Conservation (phyloP, 2,797 vertebrate species). For the Potorous gilbertii region DNA sequence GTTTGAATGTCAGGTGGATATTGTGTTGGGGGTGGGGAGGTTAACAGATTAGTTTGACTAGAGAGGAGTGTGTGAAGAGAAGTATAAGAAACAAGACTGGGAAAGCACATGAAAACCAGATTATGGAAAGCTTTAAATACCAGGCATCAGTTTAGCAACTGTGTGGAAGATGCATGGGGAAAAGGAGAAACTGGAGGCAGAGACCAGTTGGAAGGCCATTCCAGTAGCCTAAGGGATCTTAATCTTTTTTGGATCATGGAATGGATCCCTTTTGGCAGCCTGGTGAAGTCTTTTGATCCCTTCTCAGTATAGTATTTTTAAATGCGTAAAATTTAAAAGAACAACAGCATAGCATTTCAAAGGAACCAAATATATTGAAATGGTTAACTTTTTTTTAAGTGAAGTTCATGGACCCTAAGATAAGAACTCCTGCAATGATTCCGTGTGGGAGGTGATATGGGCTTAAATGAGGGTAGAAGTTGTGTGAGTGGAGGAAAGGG, state of each 20-base stretch:
- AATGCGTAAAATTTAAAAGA: neutral
- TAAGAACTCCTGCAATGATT: neutral
- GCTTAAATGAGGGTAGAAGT: neutral
- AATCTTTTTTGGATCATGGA: neutral
- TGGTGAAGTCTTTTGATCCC: neutral
- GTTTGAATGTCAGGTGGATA: neutral
- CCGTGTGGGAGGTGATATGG: neutral
- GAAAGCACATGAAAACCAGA: neutral
- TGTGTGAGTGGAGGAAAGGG: neutral
- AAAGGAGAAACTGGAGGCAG: neutral
- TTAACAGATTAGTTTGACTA: neutral
- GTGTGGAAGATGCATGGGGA: neutral
- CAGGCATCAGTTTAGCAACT: neutral
- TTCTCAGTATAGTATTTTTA: neutral
- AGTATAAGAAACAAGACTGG: neutral
- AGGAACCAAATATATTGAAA: neutral
- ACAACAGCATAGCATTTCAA: neutral
- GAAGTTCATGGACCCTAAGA: neutral
- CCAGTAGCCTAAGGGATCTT: neutral
- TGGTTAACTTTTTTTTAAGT: neutral
- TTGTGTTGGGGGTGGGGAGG: neutral
- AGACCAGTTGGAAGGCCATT: neutral
- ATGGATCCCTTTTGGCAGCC: neutral
- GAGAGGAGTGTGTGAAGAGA: neutral
- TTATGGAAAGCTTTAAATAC: neutral